phyloP scores from a whole-genome alignment of 1,140 invertebrate genomes.

The Macrobrachium rosenbergii region DNA sequence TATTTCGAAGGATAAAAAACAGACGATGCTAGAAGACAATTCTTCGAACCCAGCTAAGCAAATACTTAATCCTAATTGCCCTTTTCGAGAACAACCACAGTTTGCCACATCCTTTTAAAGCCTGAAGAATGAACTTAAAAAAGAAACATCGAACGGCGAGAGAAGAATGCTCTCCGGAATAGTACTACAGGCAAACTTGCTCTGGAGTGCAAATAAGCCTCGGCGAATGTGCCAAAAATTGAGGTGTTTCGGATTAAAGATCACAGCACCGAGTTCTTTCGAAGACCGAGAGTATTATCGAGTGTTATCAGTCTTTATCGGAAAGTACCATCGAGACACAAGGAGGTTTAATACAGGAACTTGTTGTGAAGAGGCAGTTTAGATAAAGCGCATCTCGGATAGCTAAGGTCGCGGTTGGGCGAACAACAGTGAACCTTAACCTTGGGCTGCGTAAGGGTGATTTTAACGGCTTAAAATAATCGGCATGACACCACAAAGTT shows the following conservation, averaged over 20 bases:
- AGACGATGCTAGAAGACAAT: too few relatives aligned
- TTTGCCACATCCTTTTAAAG: too few relatives aligned
- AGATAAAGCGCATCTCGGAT: constrained; percentile 28
- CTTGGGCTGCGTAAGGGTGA: neutral
- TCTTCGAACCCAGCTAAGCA: too few relatives aligned
- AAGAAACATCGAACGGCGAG: too few relatives aligned
- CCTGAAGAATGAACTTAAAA: too few relatives aligned
- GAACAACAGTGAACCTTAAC: neutral
- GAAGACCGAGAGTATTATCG: neutral
- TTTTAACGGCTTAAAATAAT: constrained; percentile 14
- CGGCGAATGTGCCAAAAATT: neutral
- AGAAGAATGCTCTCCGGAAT: too few relatives aligned
- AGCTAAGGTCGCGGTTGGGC: neutral
- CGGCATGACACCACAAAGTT: constrained; percentile 34
- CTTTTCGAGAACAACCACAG: too few relatives aligned
- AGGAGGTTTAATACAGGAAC: constrained; percentile 52
- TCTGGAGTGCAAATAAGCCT: too few relatives aligned
- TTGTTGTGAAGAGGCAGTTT: constrained; percentile 44
- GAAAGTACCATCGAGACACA: constrained; percentile 43
- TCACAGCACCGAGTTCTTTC: neutral
- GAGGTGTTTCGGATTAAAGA: constrained; percentile 12
- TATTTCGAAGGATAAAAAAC: too few relatives aligned
- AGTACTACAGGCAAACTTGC: too few relatives aligned
- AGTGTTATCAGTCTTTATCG: constrained; percentile 39
- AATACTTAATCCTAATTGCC: too few relatives aligned